Conservation (phyloP, 2,888 invertebrate species). For the Brachynemurus nebulosus region DNA sequence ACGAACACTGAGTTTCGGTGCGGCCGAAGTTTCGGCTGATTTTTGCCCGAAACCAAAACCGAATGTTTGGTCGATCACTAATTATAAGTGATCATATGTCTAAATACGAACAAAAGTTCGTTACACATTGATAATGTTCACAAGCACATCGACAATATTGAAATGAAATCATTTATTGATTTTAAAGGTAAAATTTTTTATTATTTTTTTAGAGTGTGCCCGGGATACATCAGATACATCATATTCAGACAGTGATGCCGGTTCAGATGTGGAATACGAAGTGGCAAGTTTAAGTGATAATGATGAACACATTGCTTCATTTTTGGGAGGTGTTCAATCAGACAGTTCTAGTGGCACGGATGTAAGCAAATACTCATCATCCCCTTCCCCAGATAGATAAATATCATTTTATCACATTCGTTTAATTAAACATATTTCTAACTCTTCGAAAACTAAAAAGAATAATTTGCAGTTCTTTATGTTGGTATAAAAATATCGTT, state of each 20-base stretch:
- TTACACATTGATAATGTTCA: too few species aligned
- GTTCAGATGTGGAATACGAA: slow-evolving; percentile 34
- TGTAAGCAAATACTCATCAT: slow-evolving; percentile 3
- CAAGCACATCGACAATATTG: too few species aligned
- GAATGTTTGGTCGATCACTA: too few species aligned
- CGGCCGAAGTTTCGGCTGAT: too few species aligned
- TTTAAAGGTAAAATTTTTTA: slow-evolving; percentile 13
- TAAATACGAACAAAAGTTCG: too few species aligned
- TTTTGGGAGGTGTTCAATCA: slow-evolving; percentile 1
- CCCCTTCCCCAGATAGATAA: background rate
- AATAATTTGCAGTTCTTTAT: too few species aligned
- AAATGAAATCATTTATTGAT: too few species aligned
- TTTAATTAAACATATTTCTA: slow-evolving; percentile 1
- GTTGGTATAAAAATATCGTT: too few species aligned
- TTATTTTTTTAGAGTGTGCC: slow-evolving; percentile 25
- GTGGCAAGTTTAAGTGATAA: slow-evolving; percentile 38
- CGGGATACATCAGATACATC: slow-evolving; percentile 30
- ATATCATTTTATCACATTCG: slow-evolving; percentile 1
- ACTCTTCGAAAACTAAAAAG: too few species aligned
- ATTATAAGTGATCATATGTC: too few species aligned
- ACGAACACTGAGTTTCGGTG: too few species aligned
- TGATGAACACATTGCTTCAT: slow-evolving; percentile 14
- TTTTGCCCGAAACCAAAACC: too few species aligned
- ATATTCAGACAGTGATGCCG: slow-evolving; percentile 23
- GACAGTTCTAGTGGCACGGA: slow-evolving; percentile 7